phyloP scores from a whole-genome alignment of 2,888 invertebrate species.

The Drosophila meridionalis region DNA sequence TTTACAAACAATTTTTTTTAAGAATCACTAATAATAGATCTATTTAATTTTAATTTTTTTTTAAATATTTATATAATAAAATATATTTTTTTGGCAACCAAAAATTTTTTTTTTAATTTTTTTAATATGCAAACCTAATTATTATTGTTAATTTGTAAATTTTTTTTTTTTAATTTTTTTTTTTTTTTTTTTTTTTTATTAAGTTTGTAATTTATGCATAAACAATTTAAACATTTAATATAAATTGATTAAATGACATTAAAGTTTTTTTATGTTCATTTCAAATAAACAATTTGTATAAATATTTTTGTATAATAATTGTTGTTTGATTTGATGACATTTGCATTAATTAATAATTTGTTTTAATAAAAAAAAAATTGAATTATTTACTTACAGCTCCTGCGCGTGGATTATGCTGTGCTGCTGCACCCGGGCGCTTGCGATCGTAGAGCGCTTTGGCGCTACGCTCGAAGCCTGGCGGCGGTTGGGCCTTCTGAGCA shows the following conservation, averaged over 20 bases:
- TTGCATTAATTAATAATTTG: neutral
- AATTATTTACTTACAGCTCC: conserved; percentile 40
- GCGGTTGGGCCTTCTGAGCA: conserved; percentile 13
- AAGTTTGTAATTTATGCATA: neutral
- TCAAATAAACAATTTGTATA: neutral
- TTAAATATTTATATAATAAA: neutral
- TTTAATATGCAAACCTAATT: neutral
- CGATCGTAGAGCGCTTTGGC: conserved; percentile 46
- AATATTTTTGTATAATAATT: neutral
- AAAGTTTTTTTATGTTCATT: neutral
- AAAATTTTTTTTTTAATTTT: too few relatives aligned
- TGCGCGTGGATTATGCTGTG: conserved; percentile 9
- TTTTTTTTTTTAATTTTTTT: too few relatives aligned
- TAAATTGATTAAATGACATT: neutral
- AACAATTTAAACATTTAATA: neutral
- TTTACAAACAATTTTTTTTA: too few relatives aligned
- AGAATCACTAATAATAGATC: too few relatives aligned
- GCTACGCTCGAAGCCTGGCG: conserved; percentile 56
- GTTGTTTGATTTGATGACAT: neutral
- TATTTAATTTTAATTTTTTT: too few relatives aligned
- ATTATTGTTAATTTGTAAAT: neutral
- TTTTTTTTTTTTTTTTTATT: too few relatives aligned
- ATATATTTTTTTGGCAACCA: neutral
- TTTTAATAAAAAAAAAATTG: neutral
- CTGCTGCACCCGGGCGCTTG: conserved; percentile 12